phyloP scores from a whole-genome alignment of 2,888 invertebrate genomes.

The Zygaena filipendulae region DNA sequence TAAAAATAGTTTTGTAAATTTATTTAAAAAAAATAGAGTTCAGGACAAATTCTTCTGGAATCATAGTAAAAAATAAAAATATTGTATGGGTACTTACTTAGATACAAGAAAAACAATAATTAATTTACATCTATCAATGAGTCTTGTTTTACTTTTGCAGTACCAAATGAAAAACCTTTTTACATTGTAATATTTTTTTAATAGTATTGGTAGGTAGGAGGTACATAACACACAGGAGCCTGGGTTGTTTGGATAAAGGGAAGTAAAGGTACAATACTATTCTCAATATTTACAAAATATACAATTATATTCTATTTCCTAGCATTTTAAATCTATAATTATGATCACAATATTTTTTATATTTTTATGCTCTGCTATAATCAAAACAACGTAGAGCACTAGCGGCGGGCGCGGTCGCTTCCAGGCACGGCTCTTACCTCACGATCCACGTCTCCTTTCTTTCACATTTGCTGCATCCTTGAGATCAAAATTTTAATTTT shows the following conservation, averaged over 20 bases:
- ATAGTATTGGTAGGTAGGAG: constrained; percentile 71
- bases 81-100: too few relatives aligned
- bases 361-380: constrained; percentile 50
- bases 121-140: too few relatives aligned
- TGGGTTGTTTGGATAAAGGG: constrained; percentile 66
- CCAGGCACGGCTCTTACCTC: constrained; percentile 32
- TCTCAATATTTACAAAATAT: constrained; percentile 70
- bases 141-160: too few relatives aligned
- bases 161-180: too few relatives aligned
- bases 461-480: constrained; percentile 66
- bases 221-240: constrained; percentile 70
- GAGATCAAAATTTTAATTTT: constrained; percentile 68
- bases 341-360: constrained; percentile 69
- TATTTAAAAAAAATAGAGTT: too few relatives aligned
- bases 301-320: constrained; percentile 58
- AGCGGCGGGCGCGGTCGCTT: constrained; percentile 21
- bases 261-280: constrained; percentile 69
- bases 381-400: constrained; percentile 31
- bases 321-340: constrained; percentile 61
- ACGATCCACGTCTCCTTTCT: constrained; percentile 26
- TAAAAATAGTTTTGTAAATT: too few relatives aligned
- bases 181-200: constrained; percentile 71
- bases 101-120: too few relatives aligned
- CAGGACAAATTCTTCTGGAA: too few relatives aligned
- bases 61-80: too few relatives aligned